Evolutionary conservation across 1,140 invertebrate genomes (phyloP).

Genomic region (Papilio aristodemus): DNA sequence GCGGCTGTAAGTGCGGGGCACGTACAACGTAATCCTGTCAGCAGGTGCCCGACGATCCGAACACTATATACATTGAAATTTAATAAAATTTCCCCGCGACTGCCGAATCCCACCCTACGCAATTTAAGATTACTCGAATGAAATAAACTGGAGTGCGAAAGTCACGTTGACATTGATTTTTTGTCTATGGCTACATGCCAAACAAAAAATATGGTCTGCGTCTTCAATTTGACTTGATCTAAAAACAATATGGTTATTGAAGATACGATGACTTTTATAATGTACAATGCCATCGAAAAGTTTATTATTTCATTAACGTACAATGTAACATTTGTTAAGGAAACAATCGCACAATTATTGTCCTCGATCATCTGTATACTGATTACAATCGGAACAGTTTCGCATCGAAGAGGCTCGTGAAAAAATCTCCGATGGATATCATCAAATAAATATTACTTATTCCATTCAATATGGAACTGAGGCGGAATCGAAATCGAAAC

Average conservation of each 20-base stretch:
- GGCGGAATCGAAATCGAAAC: conserved; percentile 62
- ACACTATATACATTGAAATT: conserved; percentile 61
- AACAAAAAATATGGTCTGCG: background rate
- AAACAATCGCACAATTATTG: background rate
- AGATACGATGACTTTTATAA: too few species aligned
- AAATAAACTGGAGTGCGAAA: conserved; percentile 30
- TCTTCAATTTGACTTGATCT: background rate
- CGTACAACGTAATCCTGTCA: conserved; percentile 58
- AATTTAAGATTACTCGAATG: conserved; percentile 28
- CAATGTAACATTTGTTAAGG: background rate
- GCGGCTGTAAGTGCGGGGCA: conserved; percentile 45
- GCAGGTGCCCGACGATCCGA: conserved; percentile 61
- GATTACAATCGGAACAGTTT: background rate
- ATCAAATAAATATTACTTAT: conserved; percentile 53
- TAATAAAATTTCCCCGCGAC: conserved; percentile 55
- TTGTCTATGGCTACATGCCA: conserved; percentile 20
- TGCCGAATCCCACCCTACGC: conserved; percentile 27
- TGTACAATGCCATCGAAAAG: too few species aligned
- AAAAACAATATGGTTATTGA: too few species aligned
- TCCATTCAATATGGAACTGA: conserved; percentile 52
- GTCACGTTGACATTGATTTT: conserved; percentile 32
- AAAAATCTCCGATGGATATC: conserved; percentile 37
- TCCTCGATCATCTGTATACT: background rate
- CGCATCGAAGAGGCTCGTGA: conserved; percentile 8
- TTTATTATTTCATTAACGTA: too few species aligned